These are phyloP conservation scores for Gallinago nigripennis DNA, from an alignment of 2,797 vertebrate species.

Conservation along the genomic window DNA sequence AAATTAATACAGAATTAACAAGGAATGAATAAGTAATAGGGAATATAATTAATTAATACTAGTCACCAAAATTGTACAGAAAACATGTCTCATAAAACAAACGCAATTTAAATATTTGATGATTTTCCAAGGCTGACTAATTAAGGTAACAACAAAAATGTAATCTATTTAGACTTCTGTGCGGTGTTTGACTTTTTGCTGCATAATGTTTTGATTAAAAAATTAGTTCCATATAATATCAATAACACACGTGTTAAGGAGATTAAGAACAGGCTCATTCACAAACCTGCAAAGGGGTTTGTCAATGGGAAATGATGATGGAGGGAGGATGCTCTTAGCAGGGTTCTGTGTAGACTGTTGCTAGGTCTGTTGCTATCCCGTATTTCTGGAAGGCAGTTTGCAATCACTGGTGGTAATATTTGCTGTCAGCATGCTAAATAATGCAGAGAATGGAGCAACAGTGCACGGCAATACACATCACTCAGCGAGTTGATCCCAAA, in stretches of 20 bases:
- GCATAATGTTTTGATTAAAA: conserved; percentile 43
- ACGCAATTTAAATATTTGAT: conserved; percentile 38
- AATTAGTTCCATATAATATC: background rate
- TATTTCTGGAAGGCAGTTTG: background rate
- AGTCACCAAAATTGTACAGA: background rate
- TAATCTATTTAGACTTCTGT: background rate
- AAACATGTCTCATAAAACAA: background rate
- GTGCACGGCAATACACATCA: background rate
- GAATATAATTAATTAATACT: background rate
- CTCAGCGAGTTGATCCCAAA: background rate
- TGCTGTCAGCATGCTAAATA: conserved; percentile 12
- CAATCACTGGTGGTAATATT: background rate
- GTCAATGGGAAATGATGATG: background rate
- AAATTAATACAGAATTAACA: background rate
- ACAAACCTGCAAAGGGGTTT: background rate
- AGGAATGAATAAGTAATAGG: background rate
- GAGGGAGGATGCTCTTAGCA: background rate
- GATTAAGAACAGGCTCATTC: background rate
- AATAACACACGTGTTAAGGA: background rate
- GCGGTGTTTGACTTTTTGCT: background rate
- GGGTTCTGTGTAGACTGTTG: background rate
- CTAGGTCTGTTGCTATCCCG: background rate
- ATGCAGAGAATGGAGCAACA: background rate
- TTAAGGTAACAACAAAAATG: conserved; percentile 23
- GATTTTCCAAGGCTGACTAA: conserved; percentile 29